These are phyloP conservation scores for Stenopsyche tienmushanensis DNA, from an alignment of 1,140 invertebrate species.

Conservation along the genomic window DNA sequence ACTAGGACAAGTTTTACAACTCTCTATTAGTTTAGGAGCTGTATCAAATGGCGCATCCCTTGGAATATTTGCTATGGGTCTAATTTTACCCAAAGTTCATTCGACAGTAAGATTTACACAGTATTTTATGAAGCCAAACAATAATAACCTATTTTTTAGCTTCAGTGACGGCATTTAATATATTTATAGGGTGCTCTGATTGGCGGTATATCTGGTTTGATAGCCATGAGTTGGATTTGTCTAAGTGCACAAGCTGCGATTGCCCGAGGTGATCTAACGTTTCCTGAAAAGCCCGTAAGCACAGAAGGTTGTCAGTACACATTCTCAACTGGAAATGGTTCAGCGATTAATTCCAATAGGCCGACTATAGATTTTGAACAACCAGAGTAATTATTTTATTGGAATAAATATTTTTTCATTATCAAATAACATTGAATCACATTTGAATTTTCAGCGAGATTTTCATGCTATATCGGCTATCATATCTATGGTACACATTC, in stretches of 20 bases:
- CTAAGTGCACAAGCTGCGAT: slow-evolving; percentile 75
- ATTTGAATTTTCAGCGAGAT: slow-evolving; percentile 50
- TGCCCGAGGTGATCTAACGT: slow-evolving; percentile 59
- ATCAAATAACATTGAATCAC: too few species aligned
- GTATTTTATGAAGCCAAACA: slow-evolving; percentile 1
- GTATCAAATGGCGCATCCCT: slow-evolving; percentile 74
- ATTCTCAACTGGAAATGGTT: slow-evolving; percentile 43
- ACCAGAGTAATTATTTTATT: too few species aligned
- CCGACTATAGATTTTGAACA: neutral
- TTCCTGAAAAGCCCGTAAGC: slow-evolving; percentile 64
- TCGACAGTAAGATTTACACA: slow-evolving; percentile 55
- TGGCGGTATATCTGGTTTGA: slow-evolving; percentile 71
- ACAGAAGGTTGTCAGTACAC: slow-evolving; percentile 72
- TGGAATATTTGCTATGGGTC: slow-evolving; percentile 78
- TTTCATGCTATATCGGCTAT: slow-evolving; percentile 57
- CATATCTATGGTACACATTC: slow-evolving; percentile 68
- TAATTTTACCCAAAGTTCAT: slow-evolving; percentile 79
- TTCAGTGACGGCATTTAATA: neutral
- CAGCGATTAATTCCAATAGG: neutral
- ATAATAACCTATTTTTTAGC: neutral
- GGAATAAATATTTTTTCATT: slow-evolving; percentile 1
- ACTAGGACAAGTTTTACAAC: slow-evolving; percentile 57
- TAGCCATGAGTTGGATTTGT: slow-evolving; percentile 81
- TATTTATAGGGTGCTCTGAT: slow-evolving; percentile 72
- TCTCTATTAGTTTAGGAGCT: slow-evolving; percentile 65